phyloP scores from a whole-genome alignment of 2,797 vertebrate species.

The Sylvia borin region DNA sequence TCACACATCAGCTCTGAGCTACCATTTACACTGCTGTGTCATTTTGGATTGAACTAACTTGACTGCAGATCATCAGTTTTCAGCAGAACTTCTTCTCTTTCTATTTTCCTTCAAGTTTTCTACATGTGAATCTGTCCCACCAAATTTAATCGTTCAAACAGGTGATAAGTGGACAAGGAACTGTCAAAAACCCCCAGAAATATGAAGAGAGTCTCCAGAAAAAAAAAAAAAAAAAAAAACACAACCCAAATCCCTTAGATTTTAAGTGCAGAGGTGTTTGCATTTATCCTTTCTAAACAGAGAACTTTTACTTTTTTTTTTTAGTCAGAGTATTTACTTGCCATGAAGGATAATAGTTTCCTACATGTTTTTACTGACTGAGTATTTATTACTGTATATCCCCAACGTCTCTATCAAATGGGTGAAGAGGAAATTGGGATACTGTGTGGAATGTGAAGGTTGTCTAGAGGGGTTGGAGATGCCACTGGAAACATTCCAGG shows the following conservation, averaged over 20 bases:
- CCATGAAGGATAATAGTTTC: background rate
- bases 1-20: background rate
- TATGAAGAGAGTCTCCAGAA: background rate
- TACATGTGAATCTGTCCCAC: background rate
- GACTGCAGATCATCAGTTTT: background rate
- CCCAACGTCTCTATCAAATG: background rate
- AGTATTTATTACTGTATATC: background rate
- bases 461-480: background rate
- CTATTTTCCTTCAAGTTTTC: background rate
- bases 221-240: background rate
- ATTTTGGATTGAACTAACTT: background rate
- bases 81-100: background rate
- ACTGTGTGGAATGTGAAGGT: background rate
- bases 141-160: background rate
- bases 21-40: background rate
- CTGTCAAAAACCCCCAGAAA: background rate
- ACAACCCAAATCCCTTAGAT: background rate
- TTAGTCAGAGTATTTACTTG: background rate
- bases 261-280: background rate
- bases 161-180: background rate
- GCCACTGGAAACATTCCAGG: background rate
- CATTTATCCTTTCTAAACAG: background rate
- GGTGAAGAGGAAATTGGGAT: background rate
- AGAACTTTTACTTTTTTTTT: background rate
- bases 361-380: accelerated